These are phyloP conservation scores for Eristalinus aeneus DNA, from an alignment of 2,888 invertebrate species.

Conservation along the genomic window DNA sequence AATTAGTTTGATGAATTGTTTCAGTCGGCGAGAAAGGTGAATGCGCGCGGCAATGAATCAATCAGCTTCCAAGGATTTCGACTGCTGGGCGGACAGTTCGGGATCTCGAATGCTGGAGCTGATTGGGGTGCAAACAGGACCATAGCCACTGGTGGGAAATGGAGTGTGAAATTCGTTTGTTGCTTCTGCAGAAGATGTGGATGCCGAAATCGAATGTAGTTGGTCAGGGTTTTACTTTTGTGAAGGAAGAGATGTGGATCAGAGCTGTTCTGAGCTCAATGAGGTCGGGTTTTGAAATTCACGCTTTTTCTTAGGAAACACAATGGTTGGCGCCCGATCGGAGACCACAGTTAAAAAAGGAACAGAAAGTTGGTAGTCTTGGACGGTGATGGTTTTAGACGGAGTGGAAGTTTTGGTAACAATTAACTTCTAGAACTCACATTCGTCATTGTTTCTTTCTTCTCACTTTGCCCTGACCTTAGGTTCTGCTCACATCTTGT, in stretches of 20 bases:
- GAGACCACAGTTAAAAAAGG: no score
- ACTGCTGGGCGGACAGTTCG: constrained; percentile 37
- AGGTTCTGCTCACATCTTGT: no score
- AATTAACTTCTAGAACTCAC: no score
- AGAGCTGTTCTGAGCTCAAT: no score
- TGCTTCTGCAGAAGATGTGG: not conserved
- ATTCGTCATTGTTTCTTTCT: no score
- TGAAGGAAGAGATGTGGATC: not conserved
- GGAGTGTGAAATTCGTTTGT: constrained; percentile 47
- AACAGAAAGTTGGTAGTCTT: no score
- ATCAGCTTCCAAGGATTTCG: constrained; percentile 4
- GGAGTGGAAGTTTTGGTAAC: no score
- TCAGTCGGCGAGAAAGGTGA: constrained; percentile 31
- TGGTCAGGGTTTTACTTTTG: not conserved
- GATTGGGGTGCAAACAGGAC: constrained; percentile 24
- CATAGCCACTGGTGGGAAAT: constrained; percentile 35
- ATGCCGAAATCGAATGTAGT: not conserved
- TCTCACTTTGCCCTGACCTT: no score
- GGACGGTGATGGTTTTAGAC: no score
- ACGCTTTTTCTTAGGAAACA: no score
- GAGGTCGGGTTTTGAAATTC: no score
- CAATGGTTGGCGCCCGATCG: no score
- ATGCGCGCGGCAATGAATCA: constrained; percentile 11
- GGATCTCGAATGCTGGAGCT: constrained; percentile 3
- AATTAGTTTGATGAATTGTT: constrained; percentile 56